Percentiles rank a stretch among this genome's conserved stretches.
phyloP scores from a whole-genome alignment of 1,140 invertebrate genomes.

The Physella acuta region DNA sequence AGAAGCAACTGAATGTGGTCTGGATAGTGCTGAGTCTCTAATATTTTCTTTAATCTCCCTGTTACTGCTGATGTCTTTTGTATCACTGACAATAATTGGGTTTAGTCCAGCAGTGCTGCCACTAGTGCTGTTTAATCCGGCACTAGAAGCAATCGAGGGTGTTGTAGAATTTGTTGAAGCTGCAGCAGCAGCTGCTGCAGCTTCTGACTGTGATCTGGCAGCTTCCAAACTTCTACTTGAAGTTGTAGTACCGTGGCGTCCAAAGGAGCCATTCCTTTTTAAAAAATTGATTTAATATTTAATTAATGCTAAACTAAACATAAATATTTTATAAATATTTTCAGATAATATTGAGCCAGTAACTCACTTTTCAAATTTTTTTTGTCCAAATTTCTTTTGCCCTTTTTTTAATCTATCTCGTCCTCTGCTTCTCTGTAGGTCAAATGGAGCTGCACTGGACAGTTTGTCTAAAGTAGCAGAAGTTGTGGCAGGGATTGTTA shows the following conservation, averaged over 20 bases:
- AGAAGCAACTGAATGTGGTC: conserved; percentile 17
- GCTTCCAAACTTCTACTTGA: conserved; percentile 18
- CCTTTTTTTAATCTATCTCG: conserved; percentile 4
- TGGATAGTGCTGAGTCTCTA: not conserved
- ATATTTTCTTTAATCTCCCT: conserved; percentile 3
- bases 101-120: not conserved
- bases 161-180: not conserved
- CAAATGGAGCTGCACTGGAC: conserved; percentile 13
- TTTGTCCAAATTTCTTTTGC: conserved; percentile 18
- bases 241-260: conserved; percentile 22
- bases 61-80: conserved; percentile 4
- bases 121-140: not conserved
- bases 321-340: no score
- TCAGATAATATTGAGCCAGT: no score
- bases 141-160: not conserved
- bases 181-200: conserved; percentile 8
- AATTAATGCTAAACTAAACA: not conserved
- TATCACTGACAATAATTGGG: conserved; percentile 14
- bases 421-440: conserved; percentile 10
- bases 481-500: not conserved
- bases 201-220: conserved; percentile 22
- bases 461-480: conserved; percentile 12
- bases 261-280: conserved; percentile 18
- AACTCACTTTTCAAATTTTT: conserved; percentile 17
- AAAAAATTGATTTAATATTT: not conserved